Evolutionary conservation across 2,888 invertebrate genomes (phyloP).

Genomic region (Leptothorax acervorum): DNA sequence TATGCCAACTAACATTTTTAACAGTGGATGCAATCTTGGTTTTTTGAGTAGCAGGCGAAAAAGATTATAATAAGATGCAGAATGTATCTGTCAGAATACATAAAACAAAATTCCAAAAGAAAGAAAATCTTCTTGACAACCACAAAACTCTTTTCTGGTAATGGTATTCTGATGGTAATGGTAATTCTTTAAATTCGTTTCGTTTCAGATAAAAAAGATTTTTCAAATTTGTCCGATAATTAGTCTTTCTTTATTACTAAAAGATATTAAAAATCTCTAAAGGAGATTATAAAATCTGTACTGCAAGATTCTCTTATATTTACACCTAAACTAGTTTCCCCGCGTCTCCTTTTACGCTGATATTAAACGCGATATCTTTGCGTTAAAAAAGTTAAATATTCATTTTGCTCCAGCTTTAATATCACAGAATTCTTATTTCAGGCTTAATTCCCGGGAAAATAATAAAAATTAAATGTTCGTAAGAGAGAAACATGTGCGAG

Average conservation of each 20-base stretch:
- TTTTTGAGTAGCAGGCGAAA: not conserved
- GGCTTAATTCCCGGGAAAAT: not conserved
- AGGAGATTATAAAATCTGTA: not conserved
- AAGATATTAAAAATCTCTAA: slow-evolving; percentile 10
- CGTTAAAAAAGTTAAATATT: slow-evolving; percentile 37
- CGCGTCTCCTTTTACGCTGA: slow-evolving; percentile 19
- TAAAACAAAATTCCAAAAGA: not conserved
- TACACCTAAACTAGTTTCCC: slow-evolving; percentile 31
- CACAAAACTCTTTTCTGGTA: not conserved
- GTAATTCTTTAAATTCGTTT: not conserved
- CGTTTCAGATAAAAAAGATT: not conserved
- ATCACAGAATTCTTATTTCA: not conserved
- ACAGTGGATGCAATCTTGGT: not conserved
- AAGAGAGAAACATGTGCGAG: not conserved
- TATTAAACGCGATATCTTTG: slow-evolving; percentile 47
- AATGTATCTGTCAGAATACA: not conserved
- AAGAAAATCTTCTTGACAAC: not conserved
- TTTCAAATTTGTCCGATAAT: not conserved
- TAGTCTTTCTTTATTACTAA: not conserved
- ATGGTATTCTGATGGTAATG: not conserved
- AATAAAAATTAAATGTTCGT: slow-evolving; percentile 10
- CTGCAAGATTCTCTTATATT: slow-evolving; percentile 7
- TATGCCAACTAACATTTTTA: not conserved
- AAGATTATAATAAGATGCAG: not conserved
- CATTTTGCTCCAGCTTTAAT: slow-evolving; percentile 21